A percentile compares a stretch with the other conserved stretches of the same genome.
Evolutionary conservation across 2,888 invertebrate species (phyloP).

Genomic region (Dryobota labecula): DNA sequence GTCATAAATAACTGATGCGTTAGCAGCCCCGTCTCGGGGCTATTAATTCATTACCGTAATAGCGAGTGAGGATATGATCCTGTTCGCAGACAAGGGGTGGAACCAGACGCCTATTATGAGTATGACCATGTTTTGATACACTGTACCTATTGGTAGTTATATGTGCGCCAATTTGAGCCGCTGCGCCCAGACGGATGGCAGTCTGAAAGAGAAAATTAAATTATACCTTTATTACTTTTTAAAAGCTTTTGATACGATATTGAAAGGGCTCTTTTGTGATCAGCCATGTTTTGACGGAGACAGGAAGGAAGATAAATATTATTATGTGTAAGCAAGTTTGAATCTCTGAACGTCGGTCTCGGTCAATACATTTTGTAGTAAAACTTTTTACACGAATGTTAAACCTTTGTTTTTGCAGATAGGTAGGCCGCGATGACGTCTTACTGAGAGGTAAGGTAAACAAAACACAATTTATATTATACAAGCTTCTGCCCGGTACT

Average conservation of each 20-base stretch:
- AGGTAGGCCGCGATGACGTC: too few species aligned
- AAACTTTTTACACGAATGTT: neutral
- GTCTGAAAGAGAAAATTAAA: slow-evolving; percentile 68
- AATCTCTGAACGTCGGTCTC: slow-evolving; percentile 1
- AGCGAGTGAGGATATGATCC: slow-evolving; percentile 58
- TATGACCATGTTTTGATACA: slow-evolving; percentile 51
- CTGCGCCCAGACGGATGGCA: slow-evolving; percentile 59
- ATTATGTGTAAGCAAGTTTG: slow-evolving; percentile 12
- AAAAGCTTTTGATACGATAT: slow-evolving; percentile 54
- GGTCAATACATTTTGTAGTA: neutral
- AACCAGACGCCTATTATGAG: slow-evolving; percentile 56
- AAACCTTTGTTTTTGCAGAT: neutral
- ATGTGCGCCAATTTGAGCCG: slow-evolving; percentile 23
- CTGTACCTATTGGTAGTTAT: slow-evolving; percentile 17
- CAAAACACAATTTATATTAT: neutral
- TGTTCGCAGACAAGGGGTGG: slow-evolving; percentile 62
- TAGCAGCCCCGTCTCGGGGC: slow-evolving; percentile 39
- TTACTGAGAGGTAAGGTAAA: neutral
- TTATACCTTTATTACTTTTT: slow-evolving; percentile 56
- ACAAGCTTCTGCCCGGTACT: too few species aligned
- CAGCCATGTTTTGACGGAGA: slow-evolving; percentile 5
- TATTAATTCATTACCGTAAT: slow-evolving; percentile 66
- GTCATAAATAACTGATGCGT: slow-evolving; percentile 19
- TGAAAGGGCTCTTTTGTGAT: slow-evolving; percentile 38
- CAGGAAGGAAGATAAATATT: slow-evolving; percentile 16